Evolutionary conservation across 2,113 vertebrate species (phyloP).

Genomic region (Mustelus asterias): DNA sequence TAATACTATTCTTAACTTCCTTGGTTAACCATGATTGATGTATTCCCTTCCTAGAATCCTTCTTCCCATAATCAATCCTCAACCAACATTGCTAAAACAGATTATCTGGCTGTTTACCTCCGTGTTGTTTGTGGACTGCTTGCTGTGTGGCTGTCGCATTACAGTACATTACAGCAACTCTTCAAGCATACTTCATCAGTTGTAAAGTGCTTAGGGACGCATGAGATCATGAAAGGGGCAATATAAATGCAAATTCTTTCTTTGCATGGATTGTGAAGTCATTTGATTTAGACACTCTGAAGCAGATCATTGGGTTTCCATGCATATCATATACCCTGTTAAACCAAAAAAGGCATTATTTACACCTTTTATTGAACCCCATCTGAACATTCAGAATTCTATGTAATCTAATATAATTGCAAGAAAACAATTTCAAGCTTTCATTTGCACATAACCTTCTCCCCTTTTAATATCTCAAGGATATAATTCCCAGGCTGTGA

Average conservation of each 20-base stretch:
- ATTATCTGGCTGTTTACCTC: too few relatives aligned
- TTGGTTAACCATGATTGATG: too few relatives aligned
- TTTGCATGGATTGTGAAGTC: background rate
- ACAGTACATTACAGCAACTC: background rate
- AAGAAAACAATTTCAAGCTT: background rate
- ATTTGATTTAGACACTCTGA: background rate
- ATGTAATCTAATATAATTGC: background rate
- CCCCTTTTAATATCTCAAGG: background rate
- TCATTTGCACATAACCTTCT: background rate
- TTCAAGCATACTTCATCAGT: background rate
- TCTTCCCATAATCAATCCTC: too few relatives aligned
- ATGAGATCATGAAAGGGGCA: too few relatives aligned
- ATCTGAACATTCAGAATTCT: background rate
- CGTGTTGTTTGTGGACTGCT: too few relatives aligned
- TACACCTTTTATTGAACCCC: background rate
- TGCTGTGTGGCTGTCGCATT: too few relatives aligned
- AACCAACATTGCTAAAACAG: too few relatives aligned
- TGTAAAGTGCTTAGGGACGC: too few relatives aligned
- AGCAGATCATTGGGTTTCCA: background rate
- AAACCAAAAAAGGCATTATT: slow-evolving; percentile 2
- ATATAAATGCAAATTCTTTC: too few relatives aligned
- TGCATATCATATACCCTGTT: background rate
- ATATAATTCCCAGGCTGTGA: background rate
- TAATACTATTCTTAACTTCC: too few relatives aligned
- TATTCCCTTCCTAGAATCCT: too few relatives aligned